phyloP scores from a whole-genome alignment of 2,113 vertebrate species.

The Labeo catla region DNA sequence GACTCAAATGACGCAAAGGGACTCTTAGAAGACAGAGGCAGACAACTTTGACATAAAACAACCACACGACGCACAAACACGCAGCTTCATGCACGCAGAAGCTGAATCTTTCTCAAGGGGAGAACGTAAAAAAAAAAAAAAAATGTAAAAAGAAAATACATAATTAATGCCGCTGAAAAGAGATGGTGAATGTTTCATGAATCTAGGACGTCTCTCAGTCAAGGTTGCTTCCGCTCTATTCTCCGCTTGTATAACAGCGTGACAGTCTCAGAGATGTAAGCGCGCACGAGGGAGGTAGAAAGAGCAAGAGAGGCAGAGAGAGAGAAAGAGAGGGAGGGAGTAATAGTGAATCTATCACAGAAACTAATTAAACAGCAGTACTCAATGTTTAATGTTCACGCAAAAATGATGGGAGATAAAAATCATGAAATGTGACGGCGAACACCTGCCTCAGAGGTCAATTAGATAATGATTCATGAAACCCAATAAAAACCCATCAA shows the following conservation, averaged over 20 bases:
- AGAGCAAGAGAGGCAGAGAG: constrained; percentile 54
- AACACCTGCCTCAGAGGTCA: not conserved
- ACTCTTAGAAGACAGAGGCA: constrained; percentile 2
- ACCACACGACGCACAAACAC: constrained; percentile 31
- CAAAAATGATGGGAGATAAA: not conserved
- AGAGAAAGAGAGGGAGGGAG: constrained; percentile 41
- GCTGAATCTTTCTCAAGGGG: constrained; percentile 67
- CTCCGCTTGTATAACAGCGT: constrained; percentile 55
- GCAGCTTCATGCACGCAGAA: constrained; percentile 16
- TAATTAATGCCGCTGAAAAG: constrained; percentile 78
- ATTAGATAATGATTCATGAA: not conserved
- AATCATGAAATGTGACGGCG: not conserved
- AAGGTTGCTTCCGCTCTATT: constrained; percentile 68
- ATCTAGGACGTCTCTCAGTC: constrained; percentile 75
- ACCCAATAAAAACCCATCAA: not conserved
- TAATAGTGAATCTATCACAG: constrained; percentile 15
- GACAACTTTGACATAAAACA: constrained; percentile 38
- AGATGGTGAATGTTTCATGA: constrained; percentile 79
- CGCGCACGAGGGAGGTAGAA: constrained; percentile 44
- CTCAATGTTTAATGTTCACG: constrained; percentile 3
- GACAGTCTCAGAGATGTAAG: constrained; percentile 68
- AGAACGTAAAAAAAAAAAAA: constrained; percentile 13
- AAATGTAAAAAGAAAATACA: constrained; percentile 67
- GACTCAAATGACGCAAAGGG: constrained; percentile 30
- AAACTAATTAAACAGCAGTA: constrained; percentile 34